These are phyloP conservation scores for Caenorhabditis sp. DNA, from an alignment of 2,888 invertebrate genomes.

Conservation along the genomic window DNA sequence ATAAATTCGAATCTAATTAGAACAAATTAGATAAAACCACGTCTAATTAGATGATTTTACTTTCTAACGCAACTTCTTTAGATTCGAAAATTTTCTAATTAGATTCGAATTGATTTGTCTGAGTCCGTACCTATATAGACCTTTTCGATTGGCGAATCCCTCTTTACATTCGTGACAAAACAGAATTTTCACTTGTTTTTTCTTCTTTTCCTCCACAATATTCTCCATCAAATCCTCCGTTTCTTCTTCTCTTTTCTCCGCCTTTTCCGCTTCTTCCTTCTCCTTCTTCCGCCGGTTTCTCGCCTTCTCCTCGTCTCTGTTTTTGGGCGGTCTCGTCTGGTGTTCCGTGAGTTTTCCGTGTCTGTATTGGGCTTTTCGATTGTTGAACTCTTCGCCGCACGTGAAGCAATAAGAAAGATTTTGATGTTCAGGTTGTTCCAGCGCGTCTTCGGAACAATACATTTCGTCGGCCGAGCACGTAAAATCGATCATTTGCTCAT, in stretches of 20 bases:
- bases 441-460: not conserved
- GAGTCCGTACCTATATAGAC: conserved; percentile 32
- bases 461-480: not conserved
- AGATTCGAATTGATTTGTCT: too few species aligned
- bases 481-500: too few species aligned
- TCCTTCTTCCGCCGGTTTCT: too few species aligned
- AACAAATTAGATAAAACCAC: too few species aligned
- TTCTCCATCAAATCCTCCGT: not conserved
- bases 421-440: not conserved
- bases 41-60: too few species aligned
- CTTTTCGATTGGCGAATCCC: conserved; percentile 13
- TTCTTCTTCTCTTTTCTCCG: not conserved
- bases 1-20: too few species aligned
- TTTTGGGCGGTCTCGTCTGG: conserved; percentile 6
- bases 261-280: too few species aligned
- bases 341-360: conserved; percentile 26
- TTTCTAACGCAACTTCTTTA: too few species aligned
- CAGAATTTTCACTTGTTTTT: not conserved
- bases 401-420: conserved; percentile 23
- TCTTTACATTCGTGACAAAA: conserved; percentile 8
- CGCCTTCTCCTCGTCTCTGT: not conserved
- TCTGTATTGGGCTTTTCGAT: conserved; percentile 38
- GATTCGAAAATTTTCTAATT: too few species aligned
- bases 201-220: conserved; percentile 1
- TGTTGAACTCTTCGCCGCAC: conserved; percentile 35